A percentile compares a stretch with the other conserved stretches of the same genome.
phyloP scores from a whole-genome alignment of 2,797 vertebrate genomes.

The Sphaeramia orbicularis region DNA sequence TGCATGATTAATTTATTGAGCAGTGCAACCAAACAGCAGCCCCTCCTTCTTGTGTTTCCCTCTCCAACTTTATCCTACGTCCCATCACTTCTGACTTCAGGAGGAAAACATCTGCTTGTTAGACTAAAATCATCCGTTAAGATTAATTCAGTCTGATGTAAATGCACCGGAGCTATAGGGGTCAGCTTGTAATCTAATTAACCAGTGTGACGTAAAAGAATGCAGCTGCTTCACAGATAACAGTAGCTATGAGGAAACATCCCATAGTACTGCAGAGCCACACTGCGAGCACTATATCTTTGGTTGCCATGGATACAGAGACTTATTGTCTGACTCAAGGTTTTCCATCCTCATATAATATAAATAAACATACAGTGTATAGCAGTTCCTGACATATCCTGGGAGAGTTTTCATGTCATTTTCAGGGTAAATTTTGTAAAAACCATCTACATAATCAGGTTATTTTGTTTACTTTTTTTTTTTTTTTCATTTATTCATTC shows the following conservation, averaged over 20 bases:
- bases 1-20: constrained; percentile 78
- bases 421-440: too few relatives aligned
- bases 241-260: neutral
- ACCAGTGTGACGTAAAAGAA: constrained; percentile 15
- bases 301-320: constrained; percentile 13
- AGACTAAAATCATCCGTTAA: constrained; percentile 1
- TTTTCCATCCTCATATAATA: neutral
- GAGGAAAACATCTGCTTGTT: neutral
- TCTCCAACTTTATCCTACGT: neutral
- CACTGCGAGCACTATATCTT: neutral
- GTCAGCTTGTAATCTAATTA: constrained; percentile 27
- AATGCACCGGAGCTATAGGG: neutral
- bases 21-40: constrained; percentile 29
- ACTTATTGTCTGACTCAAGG: too few relatives aligned
- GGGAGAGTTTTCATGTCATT: too few relatives aligned
- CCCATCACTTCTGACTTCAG: constrained; percentile 11
- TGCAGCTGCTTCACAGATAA: constrained; percentile 21
- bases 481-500: too few relatives aligned
- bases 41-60: constrained; percentile 20
- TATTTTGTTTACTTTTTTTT: too few relatives aligned
- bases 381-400: too few relatives aligned
- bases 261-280: neutral
- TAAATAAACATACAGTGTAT: too few relatives aligned
- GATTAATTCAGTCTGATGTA: neutral
- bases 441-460: too few relatives aligned